Evolutionary conservation across 2,888 invertebrate species (phyloP).

Genomic region (Drosophila ustulata): DNA sequence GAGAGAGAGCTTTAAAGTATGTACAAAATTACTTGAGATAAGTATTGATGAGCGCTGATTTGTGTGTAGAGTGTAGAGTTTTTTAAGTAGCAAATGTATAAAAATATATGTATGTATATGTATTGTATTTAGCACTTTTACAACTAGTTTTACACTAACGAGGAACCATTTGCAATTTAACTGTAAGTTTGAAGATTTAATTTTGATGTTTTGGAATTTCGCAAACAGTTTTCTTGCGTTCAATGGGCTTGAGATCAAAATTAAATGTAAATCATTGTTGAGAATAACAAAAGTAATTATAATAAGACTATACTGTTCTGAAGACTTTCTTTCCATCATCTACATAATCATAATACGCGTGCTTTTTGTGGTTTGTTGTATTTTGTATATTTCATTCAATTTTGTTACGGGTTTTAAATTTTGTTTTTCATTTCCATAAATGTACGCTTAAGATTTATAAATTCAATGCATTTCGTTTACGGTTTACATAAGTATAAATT

Average conservation of each 20-base stretch:
- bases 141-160: constrained; percentile 80
- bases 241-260: constrained; percentile 79
- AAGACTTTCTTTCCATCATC: constrained; percentile 56
- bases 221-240: constrained; percentile 68
- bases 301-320: constrained; percentile 68
- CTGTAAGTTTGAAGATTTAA: constrained; percentile 67
- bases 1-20: constrained; percentile 41
- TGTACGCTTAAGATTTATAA: constrained; percentile 77
- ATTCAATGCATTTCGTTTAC: constrained; percentile 75
- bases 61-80: constrained; percentile 27
- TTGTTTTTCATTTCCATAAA: constrained; percentile 31
- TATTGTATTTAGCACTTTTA: constrained; percentile 69
- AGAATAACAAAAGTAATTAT: constrained; percentile 59
- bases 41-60: constrained; percentile 55
- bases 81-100: constrained; percentile 52
- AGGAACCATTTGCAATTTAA: constrained; percentile 82
- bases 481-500: constrained; percentile 54
- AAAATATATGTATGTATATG: constrained; percentile 50
- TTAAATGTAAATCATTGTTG: constrained; percentile 69
- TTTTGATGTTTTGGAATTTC: constrained; percentile 76
- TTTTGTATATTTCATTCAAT: constrained; percentile 59
- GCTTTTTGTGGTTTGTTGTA: constrained; percentile 27
- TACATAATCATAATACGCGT: constrained; percentile 26
- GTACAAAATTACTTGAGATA: constrained; percentile 56
- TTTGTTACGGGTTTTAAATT: constrained; percentile 41